Base-by-base conservation (phyloP, 2,113 vertebrate genomes). In the Chinchilla lanigera region DNA sequence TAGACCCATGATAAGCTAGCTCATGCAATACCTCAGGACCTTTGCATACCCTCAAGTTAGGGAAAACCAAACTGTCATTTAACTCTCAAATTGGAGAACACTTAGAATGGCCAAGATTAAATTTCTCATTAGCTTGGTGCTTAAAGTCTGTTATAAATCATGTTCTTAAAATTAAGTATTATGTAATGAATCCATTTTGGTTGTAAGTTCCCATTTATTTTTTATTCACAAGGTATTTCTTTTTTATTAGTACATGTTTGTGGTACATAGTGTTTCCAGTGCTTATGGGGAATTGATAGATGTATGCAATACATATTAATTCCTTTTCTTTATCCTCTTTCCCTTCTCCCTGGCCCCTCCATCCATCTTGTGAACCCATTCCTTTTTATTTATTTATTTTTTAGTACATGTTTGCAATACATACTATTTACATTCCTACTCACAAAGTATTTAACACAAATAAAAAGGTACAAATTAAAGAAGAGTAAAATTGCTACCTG, bases 381-480 rank as follows among this genome's bases (percentile, higher is more conserved):
- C 28, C 28, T 30, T 63, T 63, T 63, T 30, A 63, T 63, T 58
- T 58, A 58, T 20, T 63, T 61, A 61, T 61, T 63, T 63, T 63
- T 63, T 30, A 26, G 61, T 63, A 30, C 28, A 30, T 63, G 28
- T 63, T 30, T 63, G 61, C 28, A 13, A 30, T 30, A 13, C 3
- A 30, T 63, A 63, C 28, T 63, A 63, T 63, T 63, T 30, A 63
- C 11, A 63, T 30, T 30, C 61, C 28, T 85, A 78, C 61, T 93
- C 52, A 63, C 22, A 80, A 86, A 38, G 26, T 56, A 33, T 84
- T 91, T 90, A 35, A 86, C 28, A 44, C 50, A 82, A 95, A 96
- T 33, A 84, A 90, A 73, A 85, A 56, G 33, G 22, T 80, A 17
- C 54, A 35, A 65, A 52, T n/a, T 90, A 93, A 61, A 61, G 52